phyloP scores from a whole-genome alignment of 2,797 vertebrate genomes.

The Acipenser oxyrinchus region DNA sequence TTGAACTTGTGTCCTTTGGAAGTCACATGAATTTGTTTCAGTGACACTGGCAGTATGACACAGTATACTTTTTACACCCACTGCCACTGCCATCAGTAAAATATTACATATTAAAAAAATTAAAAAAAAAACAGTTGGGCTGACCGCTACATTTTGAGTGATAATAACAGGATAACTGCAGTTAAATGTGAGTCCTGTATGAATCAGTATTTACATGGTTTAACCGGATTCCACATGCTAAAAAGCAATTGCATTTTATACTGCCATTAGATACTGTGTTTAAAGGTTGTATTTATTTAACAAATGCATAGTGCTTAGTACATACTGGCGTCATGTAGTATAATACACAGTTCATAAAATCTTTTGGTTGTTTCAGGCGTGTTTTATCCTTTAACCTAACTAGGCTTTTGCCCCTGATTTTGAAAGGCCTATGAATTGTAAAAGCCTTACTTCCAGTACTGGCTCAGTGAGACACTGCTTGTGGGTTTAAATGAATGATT shows the following conservation, averaged over 20 bases:
- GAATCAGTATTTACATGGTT: too few species aligned
- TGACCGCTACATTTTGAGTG: too few species aligned
- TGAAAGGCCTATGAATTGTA: not conserved
- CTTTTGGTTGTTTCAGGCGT: too few species aligned
- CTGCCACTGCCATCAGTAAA: too few species aligned
- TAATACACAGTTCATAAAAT: not conserved
- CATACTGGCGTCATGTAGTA: not conserved
- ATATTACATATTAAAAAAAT: too few species aligned
- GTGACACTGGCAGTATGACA: too few species aligned
- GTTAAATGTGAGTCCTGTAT: too few species aligned
- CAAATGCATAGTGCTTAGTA: not conserved
- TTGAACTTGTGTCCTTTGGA: too few species aligned
- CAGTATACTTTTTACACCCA: too few species aligned
- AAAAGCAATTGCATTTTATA: not conserved
- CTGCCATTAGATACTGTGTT: not conserved
- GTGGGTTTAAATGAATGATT: not conserved
- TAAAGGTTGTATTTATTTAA: not conserved
- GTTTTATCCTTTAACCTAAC: not conserved
- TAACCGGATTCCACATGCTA: not conserved
- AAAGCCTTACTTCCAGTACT: conserved; percentile 4
- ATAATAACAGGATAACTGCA: too few species aligned
- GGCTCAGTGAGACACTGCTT: not conserved
- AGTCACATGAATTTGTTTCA: too few species aligned
- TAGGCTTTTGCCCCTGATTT: not conserved
- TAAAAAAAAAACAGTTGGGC: too few species aligned